Conservation (phyloP, 2,888 invertebrate species). For the Agrochola lychnidis region DNA sequence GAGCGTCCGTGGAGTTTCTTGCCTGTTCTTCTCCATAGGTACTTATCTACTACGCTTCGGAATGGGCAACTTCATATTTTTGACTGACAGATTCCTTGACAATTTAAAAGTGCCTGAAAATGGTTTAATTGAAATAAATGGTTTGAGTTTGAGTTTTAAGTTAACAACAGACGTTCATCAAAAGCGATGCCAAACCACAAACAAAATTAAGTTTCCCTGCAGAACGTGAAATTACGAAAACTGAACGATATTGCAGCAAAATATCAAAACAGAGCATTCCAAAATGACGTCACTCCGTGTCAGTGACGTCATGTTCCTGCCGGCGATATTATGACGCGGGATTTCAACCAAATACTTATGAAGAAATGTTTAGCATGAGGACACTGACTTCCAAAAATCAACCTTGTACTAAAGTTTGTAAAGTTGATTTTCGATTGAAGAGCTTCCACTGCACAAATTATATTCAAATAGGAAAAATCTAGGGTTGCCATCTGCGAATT, state of each 20-base stretch:
- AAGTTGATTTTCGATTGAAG: slow-evolving; percentile 28
- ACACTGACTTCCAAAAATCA: not conserved
- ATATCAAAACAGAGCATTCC: slow-evolving; percentile 44
- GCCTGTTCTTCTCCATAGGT: no score
- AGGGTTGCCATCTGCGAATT: slow-evolving; percentile 62
- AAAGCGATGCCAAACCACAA: slow-evolving; percentile 29
- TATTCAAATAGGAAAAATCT: slow-evolving; percentile 60
- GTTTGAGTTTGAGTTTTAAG: no score
- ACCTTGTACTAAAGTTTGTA: not conserved
- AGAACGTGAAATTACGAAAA: slow-evolving; percentile 32
- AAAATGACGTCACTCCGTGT: slow-evolving; percentile 49
- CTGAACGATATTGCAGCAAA: slow-evolving; percentile 37
- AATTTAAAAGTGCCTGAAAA: no score
- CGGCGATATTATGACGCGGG: slow-evolving; percentile 56
- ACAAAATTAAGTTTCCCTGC: slow-evolving; percentile 23
- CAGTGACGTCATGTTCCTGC: slow-evolving; percentile 56
- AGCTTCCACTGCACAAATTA: slow-evolving; percentile 49
- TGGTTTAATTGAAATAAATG: no score
- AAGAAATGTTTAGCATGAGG: slow-evolving; percentile 41
- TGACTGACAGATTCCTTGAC: no score
- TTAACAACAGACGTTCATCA: not conserved
- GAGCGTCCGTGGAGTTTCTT: no score
- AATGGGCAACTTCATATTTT: no score
- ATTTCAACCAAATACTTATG: slow-evolving; percentile 60
- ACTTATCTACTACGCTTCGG: no score